These are phyloP conservation scores for Anthophora plumipes DNA, from an alignment of 2,888 invertebrate species.

Conservation along the genomic window DNA sequence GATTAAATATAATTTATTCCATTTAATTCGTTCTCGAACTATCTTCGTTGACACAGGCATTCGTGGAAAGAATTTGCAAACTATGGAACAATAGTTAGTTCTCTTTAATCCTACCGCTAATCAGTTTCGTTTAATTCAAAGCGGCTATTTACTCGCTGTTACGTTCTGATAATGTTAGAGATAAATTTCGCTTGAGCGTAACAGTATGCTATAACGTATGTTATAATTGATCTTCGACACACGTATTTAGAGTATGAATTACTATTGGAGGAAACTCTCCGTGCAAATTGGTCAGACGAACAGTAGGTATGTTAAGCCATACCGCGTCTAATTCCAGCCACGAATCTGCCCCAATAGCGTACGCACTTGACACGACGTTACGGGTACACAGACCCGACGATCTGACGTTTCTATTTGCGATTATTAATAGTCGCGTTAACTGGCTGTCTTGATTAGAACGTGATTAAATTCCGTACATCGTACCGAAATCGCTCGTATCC, in stretches of 20 bases:
- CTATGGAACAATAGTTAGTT: too few relatives aligned
- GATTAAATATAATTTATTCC: too few relatives aligned
- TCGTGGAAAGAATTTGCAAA: too few relatives aligned
- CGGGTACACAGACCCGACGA: neutral
- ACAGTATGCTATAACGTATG: too few relatives aligned
- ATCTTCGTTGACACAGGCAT: too few relatives aligned
- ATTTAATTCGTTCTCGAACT: too few relatives aligned
- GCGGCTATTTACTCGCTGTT: too few relatives aligned
- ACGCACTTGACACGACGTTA: neutral
- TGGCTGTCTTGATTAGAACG: neutral
- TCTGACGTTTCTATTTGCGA: neutral
- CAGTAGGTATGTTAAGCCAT: neutral
- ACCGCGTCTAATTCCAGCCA: neutral
- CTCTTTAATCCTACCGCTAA: neutral
- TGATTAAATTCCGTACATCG: too few relatives aligned
- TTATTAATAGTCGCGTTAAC: neutral
- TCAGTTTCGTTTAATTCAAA: neutral
- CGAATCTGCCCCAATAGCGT: neutral
- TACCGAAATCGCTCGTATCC: too few relatives aligned
- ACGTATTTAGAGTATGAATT: neutral
- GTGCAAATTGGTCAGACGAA: neutral
- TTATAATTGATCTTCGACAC: neutral
- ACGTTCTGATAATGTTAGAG: too few relatives aligned
- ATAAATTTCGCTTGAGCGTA: too few relatives aligned
- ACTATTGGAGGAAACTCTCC: neutral